Conservation (phyloP, 2,888 invertebrate genomes). For the Rhyacophila evoluta region DNA sequence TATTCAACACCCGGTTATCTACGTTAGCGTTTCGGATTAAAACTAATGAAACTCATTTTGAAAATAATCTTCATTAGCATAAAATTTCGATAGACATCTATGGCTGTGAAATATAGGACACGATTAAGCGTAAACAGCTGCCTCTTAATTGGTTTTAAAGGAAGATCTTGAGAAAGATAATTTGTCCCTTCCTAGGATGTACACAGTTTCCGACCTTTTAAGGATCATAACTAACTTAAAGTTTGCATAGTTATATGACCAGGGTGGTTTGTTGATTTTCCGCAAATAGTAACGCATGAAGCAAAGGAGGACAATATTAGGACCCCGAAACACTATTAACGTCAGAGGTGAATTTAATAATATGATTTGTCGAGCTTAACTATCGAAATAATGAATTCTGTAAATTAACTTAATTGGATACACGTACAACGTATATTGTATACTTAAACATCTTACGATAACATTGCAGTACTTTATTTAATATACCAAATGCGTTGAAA, state of each 20-base stretch:
- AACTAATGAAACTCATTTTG: constrained; percentile 12
- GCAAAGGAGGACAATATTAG: not conserved
- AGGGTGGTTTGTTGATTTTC: constrained; percentile 18
- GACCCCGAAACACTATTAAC: not conserved
- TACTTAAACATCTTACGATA: too few relatives aligned
- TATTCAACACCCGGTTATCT: not conserved
- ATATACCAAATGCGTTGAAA: too few relatives aligned
- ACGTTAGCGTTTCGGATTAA: not conserved
- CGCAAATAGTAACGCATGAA: constrained; percentile 8
- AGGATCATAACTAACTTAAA: constrained; percentile 22
- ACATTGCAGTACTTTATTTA: too few relatives aligned
- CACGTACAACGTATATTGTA: too few relatives aligned
- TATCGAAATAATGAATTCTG: too few relatives aligned
- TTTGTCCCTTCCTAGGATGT: constrained; percentile 24
- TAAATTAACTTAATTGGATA: too few relatives aligned
- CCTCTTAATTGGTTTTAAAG: constrained; percentile 24
- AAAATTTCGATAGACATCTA: constrained; percentile 17
- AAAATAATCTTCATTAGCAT: constrained; percentile 22
- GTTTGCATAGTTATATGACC: constrained; percentile 18
- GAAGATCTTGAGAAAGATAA: constrained; percentile 24
- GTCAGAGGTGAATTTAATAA: not conserved
- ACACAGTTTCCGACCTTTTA: constrained; percentile 22
- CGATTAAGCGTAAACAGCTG: constrained; percentile 17
- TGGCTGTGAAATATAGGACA: not conserved
- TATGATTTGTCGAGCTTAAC: too few relatives aligned